Percentiles rank a stretch among this genome's conserved stretches.
phyloP scores from a whole-genome alignment of 2,888 invertebrate genomes.

The Pseudococcus viburni region DNA sequence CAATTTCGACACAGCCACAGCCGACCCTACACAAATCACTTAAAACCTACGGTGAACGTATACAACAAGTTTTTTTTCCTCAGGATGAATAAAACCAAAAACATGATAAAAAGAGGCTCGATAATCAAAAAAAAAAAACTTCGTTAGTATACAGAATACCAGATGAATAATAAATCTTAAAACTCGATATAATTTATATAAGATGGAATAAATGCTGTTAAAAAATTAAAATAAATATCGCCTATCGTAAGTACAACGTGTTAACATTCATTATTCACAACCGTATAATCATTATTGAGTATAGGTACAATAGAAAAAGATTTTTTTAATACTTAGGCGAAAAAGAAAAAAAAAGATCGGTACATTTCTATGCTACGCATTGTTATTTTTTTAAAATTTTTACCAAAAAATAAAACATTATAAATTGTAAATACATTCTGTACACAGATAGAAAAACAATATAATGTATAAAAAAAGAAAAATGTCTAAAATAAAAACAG shows the following conservation, averaged over 20 bases:
- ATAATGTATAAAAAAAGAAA: not conserved
- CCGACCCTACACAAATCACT: constrained; percentile 47
- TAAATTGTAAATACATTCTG: constrained; percentile 26
- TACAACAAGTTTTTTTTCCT: not conserved
- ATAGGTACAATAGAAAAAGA: constrained; percentile 21
- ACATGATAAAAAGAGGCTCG: not conserved
- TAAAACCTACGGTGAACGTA: constrained; percentile 15
- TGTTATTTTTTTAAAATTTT: not conserved
- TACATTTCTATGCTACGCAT: constrained; percentile 38
- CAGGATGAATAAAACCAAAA: not conserved
- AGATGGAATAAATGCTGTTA: constrained; percentile 51
- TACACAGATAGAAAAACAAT: constrained; percentile 12
- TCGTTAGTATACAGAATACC: constrained; percentile 7
- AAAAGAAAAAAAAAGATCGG: not conserved
- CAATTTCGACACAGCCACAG: constrained; percentile 48
- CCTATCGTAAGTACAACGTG: not conserved
- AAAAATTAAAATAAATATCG: constrained; percentile 17
- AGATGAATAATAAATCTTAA: not conserved
- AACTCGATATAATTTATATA: not conserved
- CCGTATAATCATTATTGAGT: constrained; percentile 13
- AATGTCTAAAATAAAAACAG: not conserved
- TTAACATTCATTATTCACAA: constrained; percentile 37
- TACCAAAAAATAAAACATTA: constrained; percentile 2
- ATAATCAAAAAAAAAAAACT: not conserved
- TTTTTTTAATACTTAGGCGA: not conserved